phyloP scores from a whole-genome alignment of 1,140 invertebrate species.

The Harpegnathos saltator region DNA sequence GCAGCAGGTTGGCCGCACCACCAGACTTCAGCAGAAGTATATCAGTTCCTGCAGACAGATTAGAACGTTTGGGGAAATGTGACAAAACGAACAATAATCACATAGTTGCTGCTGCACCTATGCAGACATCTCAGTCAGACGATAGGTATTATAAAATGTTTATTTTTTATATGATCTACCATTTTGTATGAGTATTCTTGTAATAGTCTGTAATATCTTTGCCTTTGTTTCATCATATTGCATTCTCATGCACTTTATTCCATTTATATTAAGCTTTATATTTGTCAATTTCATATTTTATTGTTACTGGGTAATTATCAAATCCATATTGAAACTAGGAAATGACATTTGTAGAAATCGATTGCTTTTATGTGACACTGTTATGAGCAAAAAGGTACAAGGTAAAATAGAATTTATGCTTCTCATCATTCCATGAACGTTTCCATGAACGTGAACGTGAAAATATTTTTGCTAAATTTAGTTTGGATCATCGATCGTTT shows the following conservation, averaged over 20 bases:
- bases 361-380: constrained; percentile 3
- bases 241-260: constrained; percentile 26
- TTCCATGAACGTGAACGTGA: not conserved
- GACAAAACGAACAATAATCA: constrained; percentile 80
- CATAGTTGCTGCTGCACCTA: constrained; percentile 69
- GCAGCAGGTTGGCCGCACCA: constrained; percentile 86
- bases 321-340: constrained; percentile 6
- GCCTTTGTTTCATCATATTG: constrained; percentile 31
- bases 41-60: constrained; percentile 92
- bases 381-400: not conserved
- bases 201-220: not conserved
- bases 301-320: not conserved
- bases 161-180: constrained; percentile 24
- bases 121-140: constrained; percentile 80
- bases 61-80: constrained; percentile 81
- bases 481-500: not conserved
- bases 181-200: not conserved
- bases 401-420: constrained; percentile 1
- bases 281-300: constrained; percentile 22
- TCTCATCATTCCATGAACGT: not conserved
- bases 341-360: not conserved
- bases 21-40: constrained; percentile 94
- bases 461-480: not conserved
- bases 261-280: constrained; percentile 10
- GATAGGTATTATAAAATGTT: constrained; percentile 79